phyloP scores from a whole-genome alignment of 2,888 invertebrate species.

The Mimachlamys varia region DNA sequence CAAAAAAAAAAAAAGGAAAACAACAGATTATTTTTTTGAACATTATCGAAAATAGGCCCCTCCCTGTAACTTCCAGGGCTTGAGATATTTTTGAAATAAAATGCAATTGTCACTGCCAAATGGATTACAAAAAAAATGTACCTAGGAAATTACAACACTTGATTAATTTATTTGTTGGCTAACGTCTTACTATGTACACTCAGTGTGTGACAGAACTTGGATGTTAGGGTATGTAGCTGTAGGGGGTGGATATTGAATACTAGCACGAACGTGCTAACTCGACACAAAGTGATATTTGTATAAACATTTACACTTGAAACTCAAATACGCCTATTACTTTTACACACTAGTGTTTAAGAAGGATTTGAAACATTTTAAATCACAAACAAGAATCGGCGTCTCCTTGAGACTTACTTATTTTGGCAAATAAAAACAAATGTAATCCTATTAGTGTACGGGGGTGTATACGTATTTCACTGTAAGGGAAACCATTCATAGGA shows the following conservation, averaged over 20 bases:
- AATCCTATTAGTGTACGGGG: neutral
- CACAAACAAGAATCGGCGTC: neutral
- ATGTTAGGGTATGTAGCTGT: too few relatives aligned
- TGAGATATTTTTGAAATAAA: too few relatives aligned
- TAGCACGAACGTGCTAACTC: neutral
- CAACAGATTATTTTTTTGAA: too few relatives aligned
- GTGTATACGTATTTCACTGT: neutral
- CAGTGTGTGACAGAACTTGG: too few relatives aligned
- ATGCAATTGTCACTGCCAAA: too few relatives aligned
- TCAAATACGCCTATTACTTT: neutral
- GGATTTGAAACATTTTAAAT: slow-evolving; percentile 13
- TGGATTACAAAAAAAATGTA: too few relatives aligned
- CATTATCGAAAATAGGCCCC: too few relatives aligned
- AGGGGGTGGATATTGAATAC: neutral
- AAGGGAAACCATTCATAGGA: neutral
- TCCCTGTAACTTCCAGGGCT: too few relatives aligned
- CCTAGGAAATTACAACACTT: too few relatives aligned
- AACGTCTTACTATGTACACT: too few relatives aligned
- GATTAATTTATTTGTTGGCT: too few relatives aligned
- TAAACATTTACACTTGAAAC: neutral
- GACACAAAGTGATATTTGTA: slow-evolving; percentile 18
- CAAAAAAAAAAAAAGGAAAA: too few relatives aligned
- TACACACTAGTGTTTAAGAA: neutral
- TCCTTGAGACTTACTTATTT: neutral
- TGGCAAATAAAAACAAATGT: slow-evolving; percentile 1